A percentile compares a stretch with the other conserved stretches of the same genome.
Conservation (phyloP, 2,888 invertebrate species). For the Tinea pellionella region DNA sequence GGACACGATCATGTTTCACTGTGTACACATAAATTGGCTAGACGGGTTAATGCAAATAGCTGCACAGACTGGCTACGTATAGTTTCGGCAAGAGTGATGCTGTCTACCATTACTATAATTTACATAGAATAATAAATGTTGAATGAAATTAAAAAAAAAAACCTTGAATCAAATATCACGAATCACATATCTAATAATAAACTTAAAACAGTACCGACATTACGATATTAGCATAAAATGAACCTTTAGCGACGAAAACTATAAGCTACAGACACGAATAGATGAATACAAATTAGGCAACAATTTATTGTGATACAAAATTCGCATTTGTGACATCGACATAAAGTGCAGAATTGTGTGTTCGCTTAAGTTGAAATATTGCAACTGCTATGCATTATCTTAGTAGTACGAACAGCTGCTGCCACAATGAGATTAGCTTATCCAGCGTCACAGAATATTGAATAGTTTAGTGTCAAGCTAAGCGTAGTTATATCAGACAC, state of each 20-base stretch:
- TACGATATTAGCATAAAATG: constrained; percentile 40
- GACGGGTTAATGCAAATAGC: constrained; percentile 1
- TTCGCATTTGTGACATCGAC: neutral
- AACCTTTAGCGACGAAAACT: constrained; percentile 23
- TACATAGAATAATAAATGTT: too few species aligned
- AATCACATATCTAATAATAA: neutral
- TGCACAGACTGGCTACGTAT: too few species aligned
- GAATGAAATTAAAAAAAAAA: neutral
- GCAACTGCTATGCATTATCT: neutral
- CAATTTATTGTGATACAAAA: neutral
- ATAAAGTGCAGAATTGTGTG: too few species aligned
- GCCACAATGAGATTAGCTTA: neutral
- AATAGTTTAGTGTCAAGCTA: neutral
- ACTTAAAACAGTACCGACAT: constrained; percentile 14
- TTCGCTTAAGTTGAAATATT: neutral
- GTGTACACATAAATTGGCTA: constrained; percentile 10
- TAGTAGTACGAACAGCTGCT: neutral
- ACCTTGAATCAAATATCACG: neutral
- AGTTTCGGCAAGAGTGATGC: too few species aligned
- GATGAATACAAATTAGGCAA: neutral
- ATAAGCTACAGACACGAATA: neutral
- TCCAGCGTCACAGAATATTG: neutral
- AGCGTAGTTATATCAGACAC: too few species aligned
- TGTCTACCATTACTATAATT: too few species aligned
- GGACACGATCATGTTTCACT: neutral